Base-by-base conservation (phyloP, 2,888 invertebrate genomes). In the Tetragonisca angustula region DNA sequence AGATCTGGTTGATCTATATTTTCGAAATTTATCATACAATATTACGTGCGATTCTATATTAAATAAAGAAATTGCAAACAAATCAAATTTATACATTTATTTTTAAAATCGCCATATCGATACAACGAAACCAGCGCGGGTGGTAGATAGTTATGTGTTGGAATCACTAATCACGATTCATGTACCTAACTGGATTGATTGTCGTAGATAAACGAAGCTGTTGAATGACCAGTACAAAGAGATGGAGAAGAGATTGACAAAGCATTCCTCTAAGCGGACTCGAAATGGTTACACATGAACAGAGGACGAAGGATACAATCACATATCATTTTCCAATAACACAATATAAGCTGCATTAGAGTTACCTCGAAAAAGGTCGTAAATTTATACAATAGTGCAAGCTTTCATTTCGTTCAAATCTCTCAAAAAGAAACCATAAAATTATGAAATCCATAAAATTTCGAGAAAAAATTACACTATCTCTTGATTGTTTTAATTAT, bases 181-280 rank as follows among this genome's bases (percentile, higher is more conserved):
- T 43, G 9, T 43, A 11, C 15, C 77, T 84, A 88, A 89, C 83
- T 85, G 84, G 76, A 89, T 88, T 83, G 87, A 89, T 88, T 82
- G 84, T 83, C 85, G 56, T 88, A 88, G 84, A 88, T 86, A 88
- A 88, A 84, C 85, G 70, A 83, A 84, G 69, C 72, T 79, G 59
- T 76, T 64, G 72, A 78, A 81, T 77, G 68, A 56, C 27, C 56
- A 68, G 17, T 19, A 32, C 64, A 67, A 68, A 64, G 17, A n/a
- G 61, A 67, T 74, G 27, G 59, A 81, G 76, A 72, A 68, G 79
- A 87, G 84, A 89, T 86, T 81, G 76, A 89, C 83, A 85, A 88
- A 89, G 85, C 85, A 84, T 89, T 87, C 77, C 84, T 27, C 73
- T 69, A 75, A 59, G 49, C 62, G 61, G 78, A 71, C 80, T 81